These are phyloP conservation scores for Petromus typicus DNA, from an alignment of 2,113 vertebrate species.

Conservation along the genomic window DNA sequence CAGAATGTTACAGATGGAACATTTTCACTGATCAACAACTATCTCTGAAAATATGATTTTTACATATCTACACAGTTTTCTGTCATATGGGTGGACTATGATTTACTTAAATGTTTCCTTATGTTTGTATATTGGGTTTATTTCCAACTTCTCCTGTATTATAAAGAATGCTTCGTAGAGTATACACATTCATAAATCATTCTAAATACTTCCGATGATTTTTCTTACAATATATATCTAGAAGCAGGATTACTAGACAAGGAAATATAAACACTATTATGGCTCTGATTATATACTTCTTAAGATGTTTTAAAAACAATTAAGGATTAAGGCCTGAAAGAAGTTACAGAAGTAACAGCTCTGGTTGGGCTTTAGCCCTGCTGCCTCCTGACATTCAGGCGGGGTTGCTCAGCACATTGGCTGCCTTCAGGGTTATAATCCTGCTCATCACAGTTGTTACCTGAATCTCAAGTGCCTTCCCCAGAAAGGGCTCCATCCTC, in stretches of 20 bases:
- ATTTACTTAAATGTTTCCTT: not conserved
- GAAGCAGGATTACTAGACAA: not conserved
- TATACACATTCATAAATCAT: not conserved
- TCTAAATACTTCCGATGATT: not conserved
- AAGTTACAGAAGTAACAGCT: not conserved
- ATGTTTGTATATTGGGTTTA: not conserved
- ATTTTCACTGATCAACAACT: not conserved
- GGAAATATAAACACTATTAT: constrained; percentile 5
- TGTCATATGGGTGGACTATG: not conserved
- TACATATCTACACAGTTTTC: not conserved
- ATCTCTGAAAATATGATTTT: not conserved
- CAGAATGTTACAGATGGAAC: not conserved
- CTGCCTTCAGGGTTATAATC: not conserved
- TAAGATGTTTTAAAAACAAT: constrained; percentile 11
- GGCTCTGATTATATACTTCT: not conserved
- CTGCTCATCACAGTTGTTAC: not conserved
- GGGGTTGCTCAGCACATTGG: not conserved
- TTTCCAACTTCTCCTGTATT: not conserved
- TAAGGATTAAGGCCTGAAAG: not conserved
- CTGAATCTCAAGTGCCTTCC: rapidly evolving
- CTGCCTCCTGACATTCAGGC: not conserved
- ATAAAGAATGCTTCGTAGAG: not conserved
- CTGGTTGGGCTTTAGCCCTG: not conserved
- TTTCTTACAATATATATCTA: constrained; percentile 21
- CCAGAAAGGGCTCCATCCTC: not conserved